Evolutionary conservation across 1,140 invertebrate genomes (phyloP), one percentile per base, ranked within the genome.

Genomic region (Pogonognathellus flavescens): DNA sequence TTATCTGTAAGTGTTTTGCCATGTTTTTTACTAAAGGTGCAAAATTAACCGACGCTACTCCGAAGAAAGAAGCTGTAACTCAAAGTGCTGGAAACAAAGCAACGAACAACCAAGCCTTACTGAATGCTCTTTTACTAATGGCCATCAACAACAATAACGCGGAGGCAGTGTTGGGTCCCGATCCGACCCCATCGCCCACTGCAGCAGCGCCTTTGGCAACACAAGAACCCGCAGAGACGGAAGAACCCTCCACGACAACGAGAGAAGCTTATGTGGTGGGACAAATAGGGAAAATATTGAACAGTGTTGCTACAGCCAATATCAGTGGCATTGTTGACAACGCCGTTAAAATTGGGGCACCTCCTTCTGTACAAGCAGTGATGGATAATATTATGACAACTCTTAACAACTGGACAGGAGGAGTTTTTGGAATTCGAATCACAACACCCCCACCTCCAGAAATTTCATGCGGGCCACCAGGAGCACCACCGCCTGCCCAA

Each of bases 321-420:
- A 62, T 62, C 20, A 62, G 60, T 11, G 60, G 60, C 3, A 62
- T 62, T 11, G 60, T 62, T 9, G 60, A 62, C 60, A 62, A 62
- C 8, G 60, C 60, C 1, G 60, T 62, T 8, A 18, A 22, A 25
- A 62, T 62, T 18, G 60, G 60, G 3, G 60, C 60, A 0, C 60
- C 60, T 2, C 18, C 60, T 62, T 62, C 60, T 2, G 60, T 62
- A 5, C 11, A 22, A 25, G 10, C 7, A 0, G 22, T 62, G 60
- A 62, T 62, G 60, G 6, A 4, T 1, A 62, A 22, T 22, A 62
- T 62, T 3, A 31, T 62, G 60, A 25, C 8, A 0, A 13, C 60
- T 18, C 60, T 62, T 11, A 62, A 62, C 22, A 62, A 10, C 13
- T 22, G 18, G 20, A 22, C 60, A 22, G 60, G 60, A 9, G 60